Evolutionary conservation across 2,797 vertebrate genomes (phyloP), one percentile per base, ranked within the genome.

Genomic region (Oceanodroma leucorhoa): DNA sequence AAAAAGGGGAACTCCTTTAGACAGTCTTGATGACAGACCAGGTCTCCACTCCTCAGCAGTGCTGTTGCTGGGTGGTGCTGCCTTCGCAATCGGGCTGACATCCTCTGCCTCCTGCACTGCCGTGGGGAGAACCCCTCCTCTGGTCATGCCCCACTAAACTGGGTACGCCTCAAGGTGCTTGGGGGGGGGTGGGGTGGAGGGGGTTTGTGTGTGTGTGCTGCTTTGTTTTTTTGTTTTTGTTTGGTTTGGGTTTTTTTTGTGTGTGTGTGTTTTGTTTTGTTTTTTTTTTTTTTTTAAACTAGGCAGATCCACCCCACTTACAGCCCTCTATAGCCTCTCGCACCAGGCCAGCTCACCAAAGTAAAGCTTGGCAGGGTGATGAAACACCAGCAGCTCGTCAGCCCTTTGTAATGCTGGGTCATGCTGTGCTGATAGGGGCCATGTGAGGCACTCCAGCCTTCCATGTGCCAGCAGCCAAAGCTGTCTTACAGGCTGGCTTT

Each of bases 11-110:
- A 3, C 2, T 9, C 11, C 38, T n/a, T 22, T 5, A 8, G 1
- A 11, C 0, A 1, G 1, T 36, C 4, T 1, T 1, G 8, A 0
- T 9, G 14, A 18, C 0, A 3, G 15, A 3, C 8, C 5, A 5
- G 22, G 24, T 41, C 71, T 65, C 88, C 92, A 12, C 89, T 79
- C 2, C 3, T 0, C 5, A 2, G 16, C 8, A 10, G 36, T 1
- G 17, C 9, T 40, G 38, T 1, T 45, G 9, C 11, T 26, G 71
- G 9, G 24, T 18, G 86, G 51, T 41, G 58, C 60, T 15, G 26
- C 22, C 6, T 3, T 23, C 7, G 38, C 10, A 14, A 2, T 2
- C 9, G 30, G 30, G 24, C 27, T 1, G 15, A 1, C 8, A 6
- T 2, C 45, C 8, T 27, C 14, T 15, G 11, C 29, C 3, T 18